Conservation (phyloP, 2,888 invertebrate genomes). For the Cataglyphis albicans region DNA sequence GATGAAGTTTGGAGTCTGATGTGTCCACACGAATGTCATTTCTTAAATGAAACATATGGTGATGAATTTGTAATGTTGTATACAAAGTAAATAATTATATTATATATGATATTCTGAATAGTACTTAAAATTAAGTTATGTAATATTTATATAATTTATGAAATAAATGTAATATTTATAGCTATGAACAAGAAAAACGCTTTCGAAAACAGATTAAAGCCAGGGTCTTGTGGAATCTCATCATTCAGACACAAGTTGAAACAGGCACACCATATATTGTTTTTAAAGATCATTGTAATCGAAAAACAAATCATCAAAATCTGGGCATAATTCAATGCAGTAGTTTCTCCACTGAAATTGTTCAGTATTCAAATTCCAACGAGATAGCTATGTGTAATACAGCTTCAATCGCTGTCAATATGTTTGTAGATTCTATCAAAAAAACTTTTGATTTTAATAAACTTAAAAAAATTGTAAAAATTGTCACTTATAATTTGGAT, state of each 20-base stretch:
- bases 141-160: constrained; percentile 14
- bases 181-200: constrained; percentile 93
- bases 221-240: constrained; percentile 96
- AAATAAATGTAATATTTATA: constrained; percentile 72
- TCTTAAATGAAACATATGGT: constrained; percentile 96
- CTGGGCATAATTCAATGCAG: constrained; percentile 99
- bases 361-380: constrained; percentile 96
- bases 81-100: constrained; percentile 86
- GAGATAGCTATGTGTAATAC: constrained; percentile 99
- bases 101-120: constrained; percentile 56
- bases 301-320: constrained; percentile 99
- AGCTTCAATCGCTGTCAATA: constrained; percentile 98
- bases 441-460: constrained; percentile 95
- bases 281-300: constrained; percentile 97
- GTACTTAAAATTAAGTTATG: constrained; percentile 27
- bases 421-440: constrained; percentile 93
- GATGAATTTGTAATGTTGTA: constrained; percentile 97
- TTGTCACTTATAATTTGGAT: constrained; percentile 95
- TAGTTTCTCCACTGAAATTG: constrained; percentile 98
- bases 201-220: constrained; percentile 91
- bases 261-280: constrained; percentile 99
- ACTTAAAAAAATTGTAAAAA: constrained; percentile 94
- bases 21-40: constrained; percentile 98
- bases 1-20: constrained; percentile 97
- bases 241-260: constrained; percentile 97